Conservation (phyloP, 2,797 vertebrate species). For the Anguilla pacifica region DNA sequence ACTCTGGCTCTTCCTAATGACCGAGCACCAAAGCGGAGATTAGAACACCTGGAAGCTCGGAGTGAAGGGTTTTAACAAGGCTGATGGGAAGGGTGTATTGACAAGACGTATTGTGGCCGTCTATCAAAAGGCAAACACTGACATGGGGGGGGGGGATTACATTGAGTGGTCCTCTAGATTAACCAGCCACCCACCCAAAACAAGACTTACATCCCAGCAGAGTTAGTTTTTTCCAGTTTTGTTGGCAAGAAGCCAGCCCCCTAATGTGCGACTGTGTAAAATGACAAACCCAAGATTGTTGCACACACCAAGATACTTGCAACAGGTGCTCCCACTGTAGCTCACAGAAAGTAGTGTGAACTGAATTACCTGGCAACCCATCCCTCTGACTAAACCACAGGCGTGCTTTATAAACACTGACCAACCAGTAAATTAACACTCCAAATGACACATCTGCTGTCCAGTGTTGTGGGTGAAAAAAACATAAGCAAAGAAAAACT, state of each 20-base stretch:
- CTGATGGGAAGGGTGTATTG: not conserved
- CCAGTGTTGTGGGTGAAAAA: not conserved
- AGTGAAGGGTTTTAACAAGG: not conserved
- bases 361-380: not conserved
- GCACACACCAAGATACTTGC: not conserved
- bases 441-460: not conserved
- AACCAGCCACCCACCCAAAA: not conserved
- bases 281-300: not conserved
- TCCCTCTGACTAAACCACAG: not conserved
- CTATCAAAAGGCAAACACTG: not conserved
- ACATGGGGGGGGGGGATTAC: not conserved
- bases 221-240: not conserved
- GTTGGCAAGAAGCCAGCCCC: not conserved
- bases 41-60: not conserved
- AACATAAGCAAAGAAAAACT: not conserved
- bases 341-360: not conserved
- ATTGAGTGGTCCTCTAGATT: not conserved
- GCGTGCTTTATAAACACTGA: not conserved
- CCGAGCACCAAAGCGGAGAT: not conserved
- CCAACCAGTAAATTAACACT: not conserved
- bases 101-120: not conserved
- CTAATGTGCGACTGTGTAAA: not conserved
- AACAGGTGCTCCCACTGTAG: not conserved
- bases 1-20: not conserved
- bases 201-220: no score